Conservation (phyloP, 2,888 invertebrate genomes). For the Rhamphomyia laevipes region DNA sequence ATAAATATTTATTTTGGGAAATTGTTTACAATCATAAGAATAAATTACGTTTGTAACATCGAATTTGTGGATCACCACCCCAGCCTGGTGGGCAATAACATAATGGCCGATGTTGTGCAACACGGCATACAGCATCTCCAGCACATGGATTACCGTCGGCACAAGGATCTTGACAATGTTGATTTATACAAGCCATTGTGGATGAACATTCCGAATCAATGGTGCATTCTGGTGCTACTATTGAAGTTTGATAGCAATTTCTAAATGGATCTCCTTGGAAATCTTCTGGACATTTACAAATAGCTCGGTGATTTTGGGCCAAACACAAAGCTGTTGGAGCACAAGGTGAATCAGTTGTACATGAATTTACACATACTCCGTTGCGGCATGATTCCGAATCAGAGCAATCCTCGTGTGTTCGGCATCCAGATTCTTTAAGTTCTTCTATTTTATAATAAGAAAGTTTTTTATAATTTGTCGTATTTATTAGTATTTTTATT, state of each 20-base stretch:
- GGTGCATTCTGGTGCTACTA: constrained; percentile 53
- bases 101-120: constrained; percentile 63
- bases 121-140: constrained; percentile 64
- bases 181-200: constrained; percentile 67
- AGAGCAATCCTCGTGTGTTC: constrained; percentile 58
- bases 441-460: constrained; percentile 21
- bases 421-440: constrained; percentile 48
- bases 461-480: too few relatives aligned
- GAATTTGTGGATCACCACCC: constrained; percentile 75
- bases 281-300: constrained; percentile 63
- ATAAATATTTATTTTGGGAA: constrained; percentile 12
- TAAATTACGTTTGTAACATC: constrained; percentile 72
- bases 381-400: constrained; percentile 59
- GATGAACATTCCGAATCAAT: constrained; percentile 63
- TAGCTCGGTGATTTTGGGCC: constrained; percentile 61
- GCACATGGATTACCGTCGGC: constrained; percentile 66
- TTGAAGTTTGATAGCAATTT: constrained; percentile 48
- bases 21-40: neutral
- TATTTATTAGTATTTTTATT: too few relatives aligned
- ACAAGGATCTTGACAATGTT: constrained; percentile 73
- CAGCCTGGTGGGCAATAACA: constrained; percentile 77
- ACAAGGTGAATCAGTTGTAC: constrained; percentile 54
- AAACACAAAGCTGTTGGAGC: constrained; percentile 67
- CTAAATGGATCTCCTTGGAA: constrained; percentile 69
- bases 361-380: constrained; percentile 65